A percentile compares a stretch with the other conserved stretches of the same genome.
phyloP scores from a whole-genome alignment of 64 coral and sea anemone genomes.

The Actinia tenebrosa region DNA sequence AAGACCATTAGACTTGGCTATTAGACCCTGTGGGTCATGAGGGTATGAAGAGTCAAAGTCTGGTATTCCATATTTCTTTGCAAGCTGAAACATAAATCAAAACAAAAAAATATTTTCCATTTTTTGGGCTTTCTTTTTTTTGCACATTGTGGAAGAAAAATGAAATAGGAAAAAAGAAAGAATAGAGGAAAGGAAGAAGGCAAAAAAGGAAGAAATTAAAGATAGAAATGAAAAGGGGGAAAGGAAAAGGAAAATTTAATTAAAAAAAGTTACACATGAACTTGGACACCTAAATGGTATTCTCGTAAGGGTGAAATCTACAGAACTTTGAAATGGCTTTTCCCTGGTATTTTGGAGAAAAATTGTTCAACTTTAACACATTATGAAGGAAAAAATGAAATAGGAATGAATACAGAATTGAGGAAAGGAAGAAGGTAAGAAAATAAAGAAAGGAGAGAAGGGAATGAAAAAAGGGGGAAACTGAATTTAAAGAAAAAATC shows the following conservation, averaged over 20 bases:
- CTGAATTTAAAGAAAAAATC: no score
- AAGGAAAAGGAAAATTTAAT: background rate
- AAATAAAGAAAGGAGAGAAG: background rate
- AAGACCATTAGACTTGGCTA: conserved; percentile 47
- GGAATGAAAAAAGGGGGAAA: background rate
- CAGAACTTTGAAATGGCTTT: background rate
- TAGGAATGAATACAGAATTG: no score
- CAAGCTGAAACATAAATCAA: background rate
- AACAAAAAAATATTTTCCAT: background rate
- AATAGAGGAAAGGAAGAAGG: background rate
- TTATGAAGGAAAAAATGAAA: no score
- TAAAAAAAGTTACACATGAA: background rate
- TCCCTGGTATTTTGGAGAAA: background rate
- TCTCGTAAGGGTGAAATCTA: background rate
- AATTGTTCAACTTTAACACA: no score
- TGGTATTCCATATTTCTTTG: conserved; percentile 71
- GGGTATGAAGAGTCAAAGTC: conserved; percentile 55
- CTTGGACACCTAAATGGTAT: background rate
- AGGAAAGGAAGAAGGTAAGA: no score
- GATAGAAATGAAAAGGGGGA: background rate
- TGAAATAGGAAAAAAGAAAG: background rate
- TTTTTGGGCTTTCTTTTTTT: background rate
- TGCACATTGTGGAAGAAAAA: background rate
- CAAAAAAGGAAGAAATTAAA: background rate
- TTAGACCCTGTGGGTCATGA: conserved; percentile 70